These are phyloP conservation scores for Chalcosyrphus nemorum DNA, from an alignment of 2,888 invertebrate species.

Conservation along the genomic window DNA sequence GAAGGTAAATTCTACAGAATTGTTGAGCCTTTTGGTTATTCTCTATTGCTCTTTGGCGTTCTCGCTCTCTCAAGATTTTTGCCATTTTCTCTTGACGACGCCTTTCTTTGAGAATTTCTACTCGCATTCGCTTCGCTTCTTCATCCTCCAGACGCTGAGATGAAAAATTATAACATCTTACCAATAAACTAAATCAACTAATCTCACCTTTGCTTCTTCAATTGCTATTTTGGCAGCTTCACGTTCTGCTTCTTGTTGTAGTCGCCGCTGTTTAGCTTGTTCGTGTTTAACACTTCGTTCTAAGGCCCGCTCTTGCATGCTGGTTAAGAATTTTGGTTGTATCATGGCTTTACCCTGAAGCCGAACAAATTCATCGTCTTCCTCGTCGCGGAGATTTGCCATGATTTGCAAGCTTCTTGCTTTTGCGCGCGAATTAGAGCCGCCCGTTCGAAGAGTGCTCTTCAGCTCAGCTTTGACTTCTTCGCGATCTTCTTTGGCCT, in stretches of 20 bases:
- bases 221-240: slow-evolving; percentile 80
- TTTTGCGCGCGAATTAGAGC: slow-evolving; percentile 83
- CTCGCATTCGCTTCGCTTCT: slow-evolving; percentile 84
- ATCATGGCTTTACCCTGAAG: slow-evolving; percentile 79
- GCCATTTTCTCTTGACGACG: slow-evolving; percentile 85
- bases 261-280: slow-evolving; percentile 80
- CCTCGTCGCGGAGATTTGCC: slow-evolving; percentile 79
- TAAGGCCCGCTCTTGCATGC: slow-evolving; percentile 88
- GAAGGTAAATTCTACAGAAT: slow-evolving; percentile 81
- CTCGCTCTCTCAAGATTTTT: slow-evolving; percentile 85
- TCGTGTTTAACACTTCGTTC: slow-evolving; percentile 84
- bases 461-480: slow-evolving; percentile 84
- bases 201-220: slow-evolving; percentile 81
- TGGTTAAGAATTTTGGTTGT: slow-evolving; percentile 87
- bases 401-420: slow-evolving; percentile 82
- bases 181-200: no score
- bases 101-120: slow-evolving; percentile 85
- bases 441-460: slow-evolving; percentile 84
- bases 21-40: slow-evolving; percentile 81
- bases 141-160: slow-evolving; percentile 83
- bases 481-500: slow-evolving; percentile 85
- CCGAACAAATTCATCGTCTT: slow-evolving; percentile 78
- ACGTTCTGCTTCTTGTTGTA: slow-evolving; percentile 80
- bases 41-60: slow-evolving; percentile 81
- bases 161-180: no score